Base-by-base conservation (phyloP, 2,113 vertebrate genomes). In the Clarias magur region DNA sequence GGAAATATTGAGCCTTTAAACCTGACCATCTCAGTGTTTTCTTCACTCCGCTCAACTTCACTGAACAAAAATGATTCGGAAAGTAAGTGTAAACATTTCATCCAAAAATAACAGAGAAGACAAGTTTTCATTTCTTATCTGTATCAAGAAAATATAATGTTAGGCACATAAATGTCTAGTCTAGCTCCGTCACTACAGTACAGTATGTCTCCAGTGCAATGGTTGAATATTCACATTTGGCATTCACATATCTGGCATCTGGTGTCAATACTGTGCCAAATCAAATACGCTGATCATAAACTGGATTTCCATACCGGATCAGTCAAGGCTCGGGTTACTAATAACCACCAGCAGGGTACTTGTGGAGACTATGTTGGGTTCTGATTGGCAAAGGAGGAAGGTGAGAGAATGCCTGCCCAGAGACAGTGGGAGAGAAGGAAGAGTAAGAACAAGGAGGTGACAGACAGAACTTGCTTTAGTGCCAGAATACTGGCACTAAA, bases 131-230 rank as follows among this genome's bases (percentile, higher is more conserved):
- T 80, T 59, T 27, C 16, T 80, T 80, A 54, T 76, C 25, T 63
- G 8, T 34, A 38, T 13, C 11, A 63, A 42, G 12, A 10, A 62
- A 34, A 63, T 12, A 82, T 63, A 34, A 63, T 12, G 34, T 38
- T 63, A 34, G 59, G 11, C 30, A 82, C 30, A 10, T 25, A 62
- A 25, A 42, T 56, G 75, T 78, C 75, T 82, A 60, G 16, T 85
- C 78, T 56, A 85, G 34, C 57, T 56, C 80, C 73, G 80, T 78
- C 75, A 25, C 78, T 72, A 38, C 34, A 38, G 34, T 72, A 38
- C 34, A 38, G 34, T 38, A 15, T 42, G 34, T n/a, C 62, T 75
- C 21, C 13, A 0, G 10, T 68, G 85, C 12, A 56, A 23, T 23
- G 25, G 9, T 25, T 70, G 65, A 57, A 54, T 2, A 34, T 57